A percentile compares a stretch with the other conserved stretches of the same genome.
Conservation (phyloP, 2,113 vertebrate genomes). For the Tonatia bakeri region DNA sequence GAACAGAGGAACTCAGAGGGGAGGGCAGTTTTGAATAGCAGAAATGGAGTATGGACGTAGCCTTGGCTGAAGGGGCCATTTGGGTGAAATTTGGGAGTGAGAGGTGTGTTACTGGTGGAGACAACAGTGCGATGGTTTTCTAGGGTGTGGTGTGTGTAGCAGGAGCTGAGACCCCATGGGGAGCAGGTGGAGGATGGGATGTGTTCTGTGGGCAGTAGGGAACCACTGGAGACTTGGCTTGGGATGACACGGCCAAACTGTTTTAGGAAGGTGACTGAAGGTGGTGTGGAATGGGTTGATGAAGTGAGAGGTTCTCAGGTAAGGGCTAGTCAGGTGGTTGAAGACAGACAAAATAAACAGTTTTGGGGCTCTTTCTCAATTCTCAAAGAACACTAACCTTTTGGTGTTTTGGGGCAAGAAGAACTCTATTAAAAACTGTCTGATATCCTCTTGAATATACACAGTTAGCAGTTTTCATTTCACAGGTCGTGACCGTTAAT, state of each 20-base stretch:
- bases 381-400: neutral
- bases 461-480: neutral
- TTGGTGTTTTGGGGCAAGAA: too few relatives aligned
- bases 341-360: neutral
- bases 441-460: fast-evolving
- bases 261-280: neutral
- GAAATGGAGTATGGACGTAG: neutral
- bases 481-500: fast-evolving
- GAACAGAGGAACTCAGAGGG: neutral
- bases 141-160: neutral
- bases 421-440: neutral
- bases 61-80: fast-evolving
- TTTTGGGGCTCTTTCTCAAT: neutral
- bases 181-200: neutral
- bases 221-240: neutral
- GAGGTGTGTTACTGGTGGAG: neutral
- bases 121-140: neutral
- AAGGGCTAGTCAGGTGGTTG: fast-evolving
- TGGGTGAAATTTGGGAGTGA: neutral
- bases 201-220: neutral
- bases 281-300: fast-evolving
- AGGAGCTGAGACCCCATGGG: neutral
- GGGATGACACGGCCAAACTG: fast-evolving
- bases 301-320: neutral
- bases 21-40: fast-evolving